Percentiles rank a stretch among this genome's conserved stretches.
Evolutionary conservation across 1,140 invertebrate genomes (phyloP).

Genomic region (Pseudachorutes palmiensis): DNA sequence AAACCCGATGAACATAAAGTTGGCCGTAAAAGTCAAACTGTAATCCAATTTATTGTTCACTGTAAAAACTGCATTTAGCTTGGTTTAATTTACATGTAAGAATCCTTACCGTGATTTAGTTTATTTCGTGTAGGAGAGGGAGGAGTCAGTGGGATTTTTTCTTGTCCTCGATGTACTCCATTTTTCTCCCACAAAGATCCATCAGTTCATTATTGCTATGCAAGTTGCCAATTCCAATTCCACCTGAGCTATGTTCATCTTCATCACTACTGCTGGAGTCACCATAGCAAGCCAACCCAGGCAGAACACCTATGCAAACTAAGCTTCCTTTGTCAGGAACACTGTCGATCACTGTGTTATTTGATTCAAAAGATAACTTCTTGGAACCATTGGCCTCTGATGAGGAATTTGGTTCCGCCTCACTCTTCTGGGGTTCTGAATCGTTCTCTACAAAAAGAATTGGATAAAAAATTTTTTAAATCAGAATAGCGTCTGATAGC

Average conservation of each 20-base stretch:
- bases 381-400: not conserved
- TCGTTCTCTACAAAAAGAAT: not conserved
- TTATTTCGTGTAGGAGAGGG: too few relatives aligned
- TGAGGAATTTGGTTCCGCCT: not conserved
- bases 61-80: too few relatives aligned
- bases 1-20: too few relatives aligned
- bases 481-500: not conserved
- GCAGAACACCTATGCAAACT: slow-evolving; percentile 64
- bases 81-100: too few relatives aligned
- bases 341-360: slow-evolving; percentile 21
- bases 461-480: not conserved
- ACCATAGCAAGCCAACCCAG: slow-evolving; percentile 62
- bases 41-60: too few relatives aligned
- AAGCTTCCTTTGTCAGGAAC: slow-evolving; percentile 43
- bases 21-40: too few relatives aligned
- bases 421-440: not conserved
- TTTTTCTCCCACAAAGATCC: slow-evolving; percentile 33
- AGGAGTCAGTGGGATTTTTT: slow-evolving; percentile 6
- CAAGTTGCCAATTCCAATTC: slow-evolving; percentile 15
- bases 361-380: not conserved
- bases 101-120: too few relatives aligned
- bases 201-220: not conserved
- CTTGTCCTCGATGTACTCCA: slow-evolving; percentile 19
- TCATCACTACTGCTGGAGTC: slow-evolving; percentile 53
- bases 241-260: slow-evolving; percentile 3